phyloP scores from a whole-genome alignment of 2,113 vertebrate genomes.

The Ailuropoda melanoleuca region DNA sequence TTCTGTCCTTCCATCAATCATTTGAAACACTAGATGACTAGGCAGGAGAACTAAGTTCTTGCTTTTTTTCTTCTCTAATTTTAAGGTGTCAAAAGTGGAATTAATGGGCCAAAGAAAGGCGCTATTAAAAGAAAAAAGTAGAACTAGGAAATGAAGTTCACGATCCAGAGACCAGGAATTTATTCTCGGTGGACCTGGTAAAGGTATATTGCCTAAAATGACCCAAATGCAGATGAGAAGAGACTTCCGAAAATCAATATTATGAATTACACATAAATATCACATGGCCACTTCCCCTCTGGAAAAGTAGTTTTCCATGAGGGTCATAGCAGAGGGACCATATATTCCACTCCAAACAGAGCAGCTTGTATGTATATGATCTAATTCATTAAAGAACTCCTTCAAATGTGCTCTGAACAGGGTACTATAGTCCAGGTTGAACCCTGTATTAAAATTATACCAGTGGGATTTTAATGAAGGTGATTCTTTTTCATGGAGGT shows the following conservation, averaged over 20 bases:
- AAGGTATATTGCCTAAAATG: background rate
- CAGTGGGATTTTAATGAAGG: background rate
- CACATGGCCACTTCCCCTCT: background rate
- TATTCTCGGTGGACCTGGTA: background rate
- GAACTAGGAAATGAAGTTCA: conserved; percentile 36
- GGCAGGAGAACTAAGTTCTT: conserved; percentile 49
- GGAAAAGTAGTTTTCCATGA: background rate
- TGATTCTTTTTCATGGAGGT: background rate
- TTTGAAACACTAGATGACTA: conserved; percentile 40
- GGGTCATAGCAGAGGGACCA: background rate
- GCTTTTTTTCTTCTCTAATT: conserved; percentile 58
- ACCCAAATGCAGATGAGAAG: background rate
- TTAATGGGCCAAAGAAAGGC: conserved; percentile 61
- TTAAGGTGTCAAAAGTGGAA: conserved; percentile 71
- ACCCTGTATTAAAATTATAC: background rate
- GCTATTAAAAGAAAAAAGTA: background rate
- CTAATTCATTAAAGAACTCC: background rate
- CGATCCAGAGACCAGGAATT: background rate
- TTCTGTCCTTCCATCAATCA: conserved; percentile 61
- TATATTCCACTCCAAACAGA: background rate
- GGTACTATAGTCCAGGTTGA: background rate
- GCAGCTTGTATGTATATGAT: background rate
- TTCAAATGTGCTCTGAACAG: background rate
- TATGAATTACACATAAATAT: background rate
- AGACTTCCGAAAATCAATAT: background rate